A percentile compares a stretch with the other conserved stretches of the same genome.
phyloP scores from a whole-genome alignment of 2,888 invertebrate genomes.

The Taphrorychus bicolor region DNA sequence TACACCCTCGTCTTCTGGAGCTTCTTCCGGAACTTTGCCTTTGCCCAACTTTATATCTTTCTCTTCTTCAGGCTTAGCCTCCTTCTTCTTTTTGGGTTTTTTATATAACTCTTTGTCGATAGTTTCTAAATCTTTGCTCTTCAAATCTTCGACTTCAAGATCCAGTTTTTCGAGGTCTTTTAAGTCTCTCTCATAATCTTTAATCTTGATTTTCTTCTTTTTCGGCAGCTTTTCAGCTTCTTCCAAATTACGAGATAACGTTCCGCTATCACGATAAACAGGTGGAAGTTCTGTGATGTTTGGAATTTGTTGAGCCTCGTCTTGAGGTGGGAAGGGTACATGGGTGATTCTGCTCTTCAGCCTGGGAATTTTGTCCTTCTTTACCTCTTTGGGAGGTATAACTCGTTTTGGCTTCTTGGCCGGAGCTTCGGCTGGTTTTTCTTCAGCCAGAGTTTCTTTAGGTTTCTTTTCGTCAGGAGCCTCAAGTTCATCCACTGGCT shows the following conservation, averaged over 20 bases:
- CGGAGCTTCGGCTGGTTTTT: slow-evolving; percentile 43
- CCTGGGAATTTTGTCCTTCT: slow-evolving; percentile 44
- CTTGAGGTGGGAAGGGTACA: slow-evolving; percentile 60
- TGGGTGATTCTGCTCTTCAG: slow-evolving; percentile 57
- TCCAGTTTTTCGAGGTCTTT: slow-evolving; percentile 60
- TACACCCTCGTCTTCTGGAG: slow-evolving; percentile 52
- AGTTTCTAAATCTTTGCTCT: slow-evolving; percentile 57
- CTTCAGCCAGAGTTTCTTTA: slow-evolving; percentile 1
- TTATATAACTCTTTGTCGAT: slow-evolving; percentile 57
- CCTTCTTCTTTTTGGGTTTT: slow-evolving; percentile 50
- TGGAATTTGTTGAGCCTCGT: slow-evolving; percentile 54
- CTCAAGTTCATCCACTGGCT: slow-evolving; percentile 21
- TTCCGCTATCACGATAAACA: slow-evolving; percentile 59
- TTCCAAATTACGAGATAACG: slow-evolving; percentile 61
- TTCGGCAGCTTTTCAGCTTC: slow-evolving; percentile 61
- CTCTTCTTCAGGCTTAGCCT: slow-evolving; percentile 47
- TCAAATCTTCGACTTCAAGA: slow-evolving; percentile 58
- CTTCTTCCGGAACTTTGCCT: slow-evolving; percentile 57
- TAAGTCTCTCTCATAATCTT: slow-evolving; percentile 55
- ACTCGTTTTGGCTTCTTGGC: slow-evolving; percentile 47
- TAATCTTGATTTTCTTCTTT: slow-evolving; percentile 58
- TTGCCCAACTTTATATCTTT: slow-evolving; percentile 58
- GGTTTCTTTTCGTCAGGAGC: slow-evolving; percentile 18
- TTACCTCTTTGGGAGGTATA: slow-evolving; percentile 45
- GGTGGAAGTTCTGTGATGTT: slow-evolving; percentile 56